Evolutionary conservation across 2,113 vertebrate genomes (phyloP).

Genomic region (Eonycteris spelaea): DNA sequence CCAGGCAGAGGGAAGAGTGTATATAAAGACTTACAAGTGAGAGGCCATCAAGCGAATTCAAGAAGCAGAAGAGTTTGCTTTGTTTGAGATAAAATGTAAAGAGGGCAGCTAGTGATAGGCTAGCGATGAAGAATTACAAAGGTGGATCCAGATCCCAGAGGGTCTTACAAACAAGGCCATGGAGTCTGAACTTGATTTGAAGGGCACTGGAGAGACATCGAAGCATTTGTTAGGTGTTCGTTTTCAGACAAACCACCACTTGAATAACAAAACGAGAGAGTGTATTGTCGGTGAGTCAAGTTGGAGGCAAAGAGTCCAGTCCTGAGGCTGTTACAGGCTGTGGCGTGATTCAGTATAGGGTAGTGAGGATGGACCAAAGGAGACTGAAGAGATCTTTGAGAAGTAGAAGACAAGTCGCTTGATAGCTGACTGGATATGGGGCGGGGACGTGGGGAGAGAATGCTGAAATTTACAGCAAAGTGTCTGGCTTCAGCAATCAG

Average conservation of each 20-base stretch:
- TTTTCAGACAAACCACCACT: neutral
- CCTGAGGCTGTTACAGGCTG: neutral
- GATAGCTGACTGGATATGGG: neutral
- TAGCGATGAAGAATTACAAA: neutral
- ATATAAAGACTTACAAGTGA: constrained; percentile 13
- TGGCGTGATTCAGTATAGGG: neutral
- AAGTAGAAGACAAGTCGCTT: neutral
- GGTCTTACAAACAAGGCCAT: constrained; percentile 6
- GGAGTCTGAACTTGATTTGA: neutral
- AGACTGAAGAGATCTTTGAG: neutral
- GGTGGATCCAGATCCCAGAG: neutral
- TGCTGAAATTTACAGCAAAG: neutral
- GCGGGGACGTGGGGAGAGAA: neutral
- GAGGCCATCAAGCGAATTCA: neutral
- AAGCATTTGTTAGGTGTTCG: neutral
- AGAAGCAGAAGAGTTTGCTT: neutral
- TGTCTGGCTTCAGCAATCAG: neutral
- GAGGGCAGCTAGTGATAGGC: neutral
- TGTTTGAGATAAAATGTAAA: neutral
- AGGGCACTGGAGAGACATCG: neutral
- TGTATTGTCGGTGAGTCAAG: neutral
- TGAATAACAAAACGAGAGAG: neutral
- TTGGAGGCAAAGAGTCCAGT: neutral
- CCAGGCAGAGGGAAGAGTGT: neutral
- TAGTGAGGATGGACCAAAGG: neutral